Conservation (phyloP, 2,888 invertebrate species). For the Prenolepis imparis region DNA sequence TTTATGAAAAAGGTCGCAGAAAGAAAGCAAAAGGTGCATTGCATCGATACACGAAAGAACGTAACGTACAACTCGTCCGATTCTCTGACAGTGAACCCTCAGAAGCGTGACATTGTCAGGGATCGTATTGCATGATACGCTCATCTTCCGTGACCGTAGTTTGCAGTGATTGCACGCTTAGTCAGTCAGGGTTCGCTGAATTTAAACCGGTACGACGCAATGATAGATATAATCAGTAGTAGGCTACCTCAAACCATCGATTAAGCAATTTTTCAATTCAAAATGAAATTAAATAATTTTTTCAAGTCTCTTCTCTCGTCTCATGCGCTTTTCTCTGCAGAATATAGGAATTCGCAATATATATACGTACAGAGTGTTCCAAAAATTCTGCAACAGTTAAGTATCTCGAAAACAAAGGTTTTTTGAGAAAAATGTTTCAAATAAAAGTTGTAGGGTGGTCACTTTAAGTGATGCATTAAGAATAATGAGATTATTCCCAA, state of each 20-base stretch:
- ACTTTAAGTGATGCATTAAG: no score
- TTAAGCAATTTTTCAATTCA: slow-evolving; percentile 59
- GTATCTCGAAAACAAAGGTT: no score
- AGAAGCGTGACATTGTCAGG: slow-evolving; percentile 76
- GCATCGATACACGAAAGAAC: slow-evolving; percentile 16
- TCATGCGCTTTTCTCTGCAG: background rate
- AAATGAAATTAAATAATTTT: slow-evolving; percentile 33
- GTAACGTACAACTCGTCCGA: slow-evolving; percentile 46
- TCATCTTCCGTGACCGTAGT: slow-evolving; percentile 67
- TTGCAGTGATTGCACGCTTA: slow-evolving; percentile 61
- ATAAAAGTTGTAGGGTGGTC: no score
- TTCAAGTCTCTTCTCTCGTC: slow-evolving; percentile 5
- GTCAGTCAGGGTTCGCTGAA: slow-evolving; percentile 60
- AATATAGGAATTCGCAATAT: background rate
- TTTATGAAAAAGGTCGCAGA: slow-evolving; percentile 42
- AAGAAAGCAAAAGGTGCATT: slow-evolving; percentile 22
- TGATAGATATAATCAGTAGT: slow-evolving; percentile 43
- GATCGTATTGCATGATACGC: slow-evolving; percentile 75
- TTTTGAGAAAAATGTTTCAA: no score
- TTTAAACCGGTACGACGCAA: slow-evolving; percentile 50
- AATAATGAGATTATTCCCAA: no score
- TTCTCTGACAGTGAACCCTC: slow-evolving; percentile 70
- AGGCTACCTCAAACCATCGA: slow-evolving; percentile 45
- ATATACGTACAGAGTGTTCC: no score
- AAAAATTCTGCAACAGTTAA: no score